Conservation (phyloP, 37 sponge, comb jelly and placozoan species). For the Petrosia ficiformis region DNA sequence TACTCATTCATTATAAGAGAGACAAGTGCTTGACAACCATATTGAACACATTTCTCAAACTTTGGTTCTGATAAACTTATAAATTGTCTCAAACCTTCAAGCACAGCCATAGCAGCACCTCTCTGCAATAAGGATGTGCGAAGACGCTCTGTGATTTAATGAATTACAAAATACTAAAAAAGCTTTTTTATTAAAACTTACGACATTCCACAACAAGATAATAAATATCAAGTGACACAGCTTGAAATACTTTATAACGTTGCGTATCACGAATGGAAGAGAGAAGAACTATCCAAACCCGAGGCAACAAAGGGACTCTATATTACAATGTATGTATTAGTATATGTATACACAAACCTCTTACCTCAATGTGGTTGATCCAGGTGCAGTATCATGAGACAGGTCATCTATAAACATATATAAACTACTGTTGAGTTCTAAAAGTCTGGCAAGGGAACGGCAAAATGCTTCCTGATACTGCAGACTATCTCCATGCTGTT, state of each 20-base stretch:
- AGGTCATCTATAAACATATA: conserved; percentile 10
- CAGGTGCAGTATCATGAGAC: background rate
- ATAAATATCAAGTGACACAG: conserved; percentile 26
- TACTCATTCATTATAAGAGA: conserved; percentile 27
- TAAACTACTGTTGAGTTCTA: conserved; percentile 18
- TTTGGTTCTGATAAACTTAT: background rate
- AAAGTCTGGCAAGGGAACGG: conserved; percentile 28
- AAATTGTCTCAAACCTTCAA: conserved; percentile 30
- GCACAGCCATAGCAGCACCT: conserved; percentile 20
- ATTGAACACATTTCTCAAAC: conserved; percentile 34
- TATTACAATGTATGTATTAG: background rate
- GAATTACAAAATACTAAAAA: too few relatives aligned
- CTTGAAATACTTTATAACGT: conserved; percentile 21
- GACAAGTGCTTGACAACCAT: conserved; percentile 52
- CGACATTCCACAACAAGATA: conserved; percentile 30
- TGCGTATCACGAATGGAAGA: background rate
- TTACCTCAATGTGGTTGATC: background rate
- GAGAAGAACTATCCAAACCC: conserved; percentile 21
- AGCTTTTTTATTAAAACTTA: conserved; percentile 16
- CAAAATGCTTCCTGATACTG: conserved; percentile 39
- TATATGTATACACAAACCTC: background rate
- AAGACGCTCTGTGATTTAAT: conserved; percentile 14
- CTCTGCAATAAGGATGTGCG: conserved; percentile 21
- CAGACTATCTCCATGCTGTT: conserved; percentile 1
- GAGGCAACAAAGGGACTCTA: conserved; percentile 32